phyloP scores from a whole-genome alignment of 2,888 invertebrate genomes.

The Oxycera nigricornis region DNA sequence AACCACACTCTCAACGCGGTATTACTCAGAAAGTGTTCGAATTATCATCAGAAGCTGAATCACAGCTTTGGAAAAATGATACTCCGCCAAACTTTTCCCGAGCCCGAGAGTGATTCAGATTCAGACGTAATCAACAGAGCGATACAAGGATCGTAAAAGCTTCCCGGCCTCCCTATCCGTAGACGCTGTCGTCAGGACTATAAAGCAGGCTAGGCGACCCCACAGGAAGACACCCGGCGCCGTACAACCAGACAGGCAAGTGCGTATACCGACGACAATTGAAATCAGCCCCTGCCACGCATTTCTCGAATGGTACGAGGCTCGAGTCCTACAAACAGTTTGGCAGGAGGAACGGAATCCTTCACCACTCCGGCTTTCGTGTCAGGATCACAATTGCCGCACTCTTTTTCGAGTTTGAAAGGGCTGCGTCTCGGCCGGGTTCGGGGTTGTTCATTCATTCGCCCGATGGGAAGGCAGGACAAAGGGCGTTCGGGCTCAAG shows the following conservation, averaged over 20 bases:
- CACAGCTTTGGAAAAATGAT: too few relatives aligned
- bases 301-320: background rate
- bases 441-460: background rate
- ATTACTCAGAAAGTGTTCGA: too few relatives aligned
- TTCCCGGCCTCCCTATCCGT: background rate
- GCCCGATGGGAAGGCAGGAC: background rate
- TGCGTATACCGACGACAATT: slow-evolving; percentile 4
- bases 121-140: background rate
- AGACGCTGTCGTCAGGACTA: background rate
- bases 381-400: background rate
- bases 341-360: background rate
- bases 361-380: background rate
- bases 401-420: background rate
- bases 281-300: slow-evolving; percentile 18
- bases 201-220: background rate
- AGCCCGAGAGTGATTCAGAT: background rate
- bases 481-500: background rate
- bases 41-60: too few relatives aligned
- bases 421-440: background rate
- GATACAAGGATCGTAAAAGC: background rate
- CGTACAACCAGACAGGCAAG: slow-evolving; percentile 4
- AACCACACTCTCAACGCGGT: too few relatives aligned
- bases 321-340: background rate
- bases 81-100: too few relatives aligned
- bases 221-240: slow-evolving; percentile 14